phyloP scores from a whole-genome alignment of 2,888 invertebrate species.

The Alviniconcha strummeri region DNA sequence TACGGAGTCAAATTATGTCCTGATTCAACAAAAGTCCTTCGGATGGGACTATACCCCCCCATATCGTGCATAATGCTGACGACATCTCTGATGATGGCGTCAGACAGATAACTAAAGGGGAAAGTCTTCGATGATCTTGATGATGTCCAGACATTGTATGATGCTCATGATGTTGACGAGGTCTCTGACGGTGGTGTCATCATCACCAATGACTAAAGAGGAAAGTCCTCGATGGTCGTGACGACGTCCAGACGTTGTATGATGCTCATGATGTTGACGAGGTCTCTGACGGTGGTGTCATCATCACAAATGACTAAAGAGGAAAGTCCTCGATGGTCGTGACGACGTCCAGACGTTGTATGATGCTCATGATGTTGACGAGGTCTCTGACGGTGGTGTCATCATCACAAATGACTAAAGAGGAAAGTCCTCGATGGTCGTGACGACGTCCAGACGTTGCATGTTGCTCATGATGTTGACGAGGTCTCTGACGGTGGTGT shows the following conservation, averaged over 20 bases:
- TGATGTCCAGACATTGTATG: constrained; percentile 45
- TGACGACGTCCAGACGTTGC: constrained; percentile 43
- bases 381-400: constrained; percentile 38
- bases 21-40: too few species aligned
- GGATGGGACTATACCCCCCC: too few species aligned
- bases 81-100: constrained; percentile 38
- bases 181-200: constrained; percentile 35
- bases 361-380: constrained; percentile 35
- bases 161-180: constrained; percentile 35
- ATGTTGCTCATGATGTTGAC: constrained; percentile 38
- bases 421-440: constrained; percentile 40
- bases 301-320: not conserved
- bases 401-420: constrained; percentile 13
- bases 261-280: too few species aligned
- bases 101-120: not conserved
- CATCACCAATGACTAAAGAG: too few species aligned
- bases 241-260: too few species aligned
- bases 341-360: constrained; percentile 45
- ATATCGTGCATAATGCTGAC: constrained; percentile 38
- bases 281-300: too few species aligned
- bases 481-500: constrained; percentile 38
- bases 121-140: constrained; percentile 39
- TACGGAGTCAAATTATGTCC: too few species aligned
- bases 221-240: too few species aligned
- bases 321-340: constrained; percentile 38